These are phyloP conservation scores for Pithys albifrons DNA, from an alignment of 2,113 vertebrate species.

Conservation along the genomic window DNA sequence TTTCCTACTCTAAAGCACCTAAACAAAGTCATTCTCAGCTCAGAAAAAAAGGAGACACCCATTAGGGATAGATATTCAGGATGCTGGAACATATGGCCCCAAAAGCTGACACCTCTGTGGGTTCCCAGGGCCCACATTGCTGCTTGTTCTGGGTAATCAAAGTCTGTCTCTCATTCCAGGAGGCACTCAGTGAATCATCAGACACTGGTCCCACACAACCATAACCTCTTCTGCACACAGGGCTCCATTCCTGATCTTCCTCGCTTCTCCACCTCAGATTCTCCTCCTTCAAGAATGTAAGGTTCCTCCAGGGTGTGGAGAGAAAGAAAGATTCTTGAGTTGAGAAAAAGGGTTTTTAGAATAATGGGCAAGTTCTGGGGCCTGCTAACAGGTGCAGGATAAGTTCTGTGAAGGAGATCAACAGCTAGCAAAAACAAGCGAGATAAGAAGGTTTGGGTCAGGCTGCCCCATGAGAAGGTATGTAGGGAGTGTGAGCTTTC, in stretches of 20 bases:
- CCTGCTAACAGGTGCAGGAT: too few relatives aligned
- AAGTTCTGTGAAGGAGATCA: too few relatives aligned
- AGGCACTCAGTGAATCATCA: neutral
- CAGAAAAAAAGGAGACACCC: neutral
- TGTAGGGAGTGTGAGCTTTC: too few relatives aligned
- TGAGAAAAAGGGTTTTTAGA: too few relatives aligned
- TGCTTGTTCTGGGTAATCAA: neutral
- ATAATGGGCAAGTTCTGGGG: too few relatives aligned
- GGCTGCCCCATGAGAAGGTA: too few relatives aligned
- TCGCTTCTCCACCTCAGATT: neutral
- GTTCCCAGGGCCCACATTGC: neutral
- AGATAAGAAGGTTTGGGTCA: too few relatives aligned
- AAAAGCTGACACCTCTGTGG: neutral
- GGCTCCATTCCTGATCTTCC: neutral
- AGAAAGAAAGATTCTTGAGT: too few relatives aligned
- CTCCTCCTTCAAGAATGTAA: neutral
- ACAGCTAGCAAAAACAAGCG: too few relatives aligned
- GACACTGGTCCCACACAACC: rapidly evolving
- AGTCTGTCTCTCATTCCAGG: neutral
- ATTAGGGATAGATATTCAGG: neutral
- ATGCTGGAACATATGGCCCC: neutral
- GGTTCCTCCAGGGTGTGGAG: neutral
- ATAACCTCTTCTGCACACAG: neutral
- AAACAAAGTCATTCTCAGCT: neutral
- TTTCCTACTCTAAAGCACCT: neutral